Percentiles rank a stretch among this genome's conserved stretches.
These are phyloP conservation scores for Linyphia triangularis DNA, from an alignment of 2,888 invertebrate genomes.

Conservation along the genomic window DNA sequence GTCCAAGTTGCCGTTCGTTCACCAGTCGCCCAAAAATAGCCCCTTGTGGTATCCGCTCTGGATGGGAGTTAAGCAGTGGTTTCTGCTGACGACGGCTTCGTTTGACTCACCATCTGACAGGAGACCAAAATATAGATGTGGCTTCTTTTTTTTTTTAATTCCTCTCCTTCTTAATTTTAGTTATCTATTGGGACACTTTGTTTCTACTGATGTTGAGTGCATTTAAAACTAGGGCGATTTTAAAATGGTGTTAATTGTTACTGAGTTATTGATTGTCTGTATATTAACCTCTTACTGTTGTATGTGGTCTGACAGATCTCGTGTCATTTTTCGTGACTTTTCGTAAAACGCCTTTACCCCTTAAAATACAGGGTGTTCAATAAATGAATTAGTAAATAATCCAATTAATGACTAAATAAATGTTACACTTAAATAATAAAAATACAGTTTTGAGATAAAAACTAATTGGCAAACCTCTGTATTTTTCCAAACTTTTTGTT, in stretches of 20 bases:
- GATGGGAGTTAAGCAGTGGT: neutral
- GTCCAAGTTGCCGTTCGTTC: conserved; percentile 54
- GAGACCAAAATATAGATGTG: conserved; percentile 14
- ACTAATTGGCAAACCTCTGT: too few species aligned
- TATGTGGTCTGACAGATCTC: too few species aligned
- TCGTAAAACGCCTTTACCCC: too few species aligned
- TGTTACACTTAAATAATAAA: too few species aligned
- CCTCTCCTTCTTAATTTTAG: neutral
- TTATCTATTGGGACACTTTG: neutral
- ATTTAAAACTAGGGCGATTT: neutral
- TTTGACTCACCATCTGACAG: conserved; percentile 35
- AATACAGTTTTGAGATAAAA: too few species aligned
- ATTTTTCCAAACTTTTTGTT: too few species aligned
- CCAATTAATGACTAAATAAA: too few species aligned
- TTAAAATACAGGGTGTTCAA: too few species aligned
- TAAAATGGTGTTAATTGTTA: neutral
- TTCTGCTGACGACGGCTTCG: conserved; percentile 16
- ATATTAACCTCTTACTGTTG: neutral
- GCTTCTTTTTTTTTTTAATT: neutral
- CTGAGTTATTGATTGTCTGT: neutral
- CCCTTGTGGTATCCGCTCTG: conserved; percentile 37
- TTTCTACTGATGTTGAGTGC: neutral
- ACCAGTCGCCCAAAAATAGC: conserved; percentile 49
- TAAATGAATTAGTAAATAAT: too few species aligned
- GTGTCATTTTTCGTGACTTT: too few species aligned